Evolutionary conservation across 2,113 vertebrate species (phyloP), one percentile per base, ranked within the genome.

Genomic region (Myodes glareolus): DNA sequence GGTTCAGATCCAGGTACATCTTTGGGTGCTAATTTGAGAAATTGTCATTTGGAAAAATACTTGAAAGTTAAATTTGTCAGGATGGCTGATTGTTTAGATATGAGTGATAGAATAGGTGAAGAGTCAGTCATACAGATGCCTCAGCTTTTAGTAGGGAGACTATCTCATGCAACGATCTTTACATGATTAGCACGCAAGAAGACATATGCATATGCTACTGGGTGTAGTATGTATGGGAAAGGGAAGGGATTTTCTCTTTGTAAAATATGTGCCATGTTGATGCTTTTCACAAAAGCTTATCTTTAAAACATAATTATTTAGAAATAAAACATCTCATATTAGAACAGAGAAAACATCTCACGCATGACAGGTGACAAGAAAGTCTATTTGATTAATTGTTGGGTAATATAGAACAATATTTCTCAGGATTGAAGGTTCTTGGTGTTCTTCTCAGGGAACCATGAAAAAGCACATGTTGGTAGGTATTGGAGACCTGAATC

Each of bases 11-110:
- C 52, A 77, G 65, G 47, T 45, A 91, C 14, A 75, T 73, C 58
- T 27, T 61, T 72, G 55, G 33, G 33, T 89, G 67, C 4, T 93
- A 63, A 68, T 42, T 97, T 95, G 92, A 95, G 90, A 96, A 90
- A 93, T 3, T 6, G 27, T 96, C 58, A 90, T 16, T 58, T 80
- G 81, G 50, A 96, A 27, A 88, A 89, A 82, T 94, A 87, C 31
- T 65, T 96, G 61, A 63, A 97, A 92, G 33, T 55, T 91, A 55
- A 73, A 75, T 91, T 95, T 33, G 82, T 84, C 27, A 67, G 23
- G 4, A 89, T 7, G 72, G 29, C 65, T 94, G 47, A 45, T 45
- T 87, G 25, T 11, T 96, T 93, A 94, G 33, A 76, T 42, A 3
- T 86, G 23, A n/a, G 31, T 77, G 27, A 92, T 52, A 82, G 11